These are phyloP conservation scores for Sericinus montela DNA, from an alignment of 2,888 invertebrate genomes.

Conservation along the genomic window DNA sequence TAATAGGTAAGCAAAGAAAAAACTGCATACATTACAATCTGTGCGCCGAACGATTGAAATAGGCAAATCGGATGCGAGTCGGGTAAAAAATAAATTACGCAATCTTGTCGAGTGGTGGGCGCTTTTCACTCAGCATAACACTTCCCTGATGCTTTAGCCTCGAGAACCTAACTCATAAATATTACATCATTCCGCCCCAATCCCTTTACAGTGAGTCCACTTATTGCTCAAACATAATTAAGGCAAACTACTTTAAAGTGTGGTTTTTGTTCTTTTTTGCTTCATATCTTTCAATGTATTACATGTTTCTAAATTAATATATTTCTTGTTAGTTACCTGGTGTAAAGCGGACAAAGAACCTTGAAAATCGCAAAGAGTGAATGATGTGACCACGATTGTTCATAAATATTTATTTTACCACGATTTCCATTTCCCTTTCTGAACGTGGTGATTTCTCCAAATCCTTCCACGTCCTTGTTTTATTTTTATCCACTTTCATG, in stretches of 20 bases:
- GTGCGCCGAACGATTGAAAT: conserved; percentile 4
- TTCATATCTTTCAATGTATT: too few relatives aligned
- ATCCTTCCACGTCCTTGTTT: too few relatives aligned
- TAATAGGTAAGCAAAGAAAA: neutral
- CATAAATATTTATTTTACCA: too few relatives aligned
- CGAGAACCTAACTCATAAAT: conserved; percentile 27
- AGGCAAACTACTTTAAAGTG: neutral
- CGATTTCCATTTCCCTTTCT: too few relatives aligned
- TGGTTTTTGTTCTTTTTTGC: too few relatives aligned
- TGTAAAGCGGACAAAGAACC: too few relatives aligned
- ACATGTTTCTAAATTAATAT: too few relatives aligned
- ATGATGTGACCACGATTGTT: too few relatives aligned
- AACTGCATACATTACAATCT: conserved; percentile 4
- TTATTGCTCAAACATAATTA: conserved; percentile 23
- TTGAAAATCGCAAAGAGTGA: too few relatives aligned
- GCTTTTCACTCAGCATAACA: conserved; percentile 15
- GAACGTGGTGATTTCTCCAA: too few relatives aligned
- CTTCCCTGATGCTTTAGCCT: conserved; percentile 8
- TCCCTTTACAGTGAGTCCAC: conserved; percentile 25
- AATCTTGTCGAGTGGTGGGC: conserved; percentile 18
- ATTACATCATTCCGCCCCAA: conserved; percentile 27
- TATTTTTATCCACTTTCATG: too few relatives aligned
- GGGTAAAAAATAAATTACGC: conserved; percentile 20
- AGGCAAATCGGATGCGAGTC: conserved; percentile 6
- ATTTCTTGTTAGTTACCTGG: too few relatives aligned